phyloP scores from a whole-genome alignment of 2,797 vertebrate species.

The Sorex maritimensis region DNA sequence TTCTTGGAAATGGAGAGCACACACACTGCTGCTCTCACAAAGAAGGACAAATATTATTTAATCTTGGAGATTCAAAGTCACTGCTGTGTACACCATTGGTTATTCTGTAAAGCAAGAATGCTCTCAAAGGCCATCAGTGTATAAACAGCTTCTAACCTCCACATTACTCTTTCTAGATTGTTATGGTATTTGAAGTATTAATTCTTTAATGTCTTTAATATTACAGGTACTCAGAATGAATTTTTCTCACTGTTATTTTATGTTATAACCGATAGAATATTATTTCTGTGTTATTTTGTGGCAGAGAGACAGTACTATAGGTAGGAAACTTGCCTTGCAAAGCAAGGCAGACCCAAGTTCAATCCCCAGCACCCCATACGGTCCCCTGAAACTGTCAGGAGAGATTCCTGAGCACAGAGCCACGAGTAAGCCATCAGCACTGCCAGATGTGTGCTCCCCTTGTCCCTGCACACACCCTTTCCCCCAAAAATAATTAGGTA shows the following conservation, averaged over 20 bases:
- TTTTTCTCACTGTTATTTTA: neutral
- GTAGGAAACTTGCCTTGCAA: too few species aligned
- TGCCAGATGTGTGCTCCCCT: too few species aligned
- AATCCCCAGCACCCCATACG: too few species aligned
- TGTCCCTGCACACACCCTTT: too few species aligned
- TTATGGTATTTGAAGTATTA: constrained; percentile 56
- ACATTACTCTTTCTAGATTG: constrained; percentile 15
- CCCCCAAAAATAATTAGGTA: too few species aligned
- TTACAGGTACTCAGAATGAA: neutral
- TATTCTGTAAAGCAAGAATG: constrained; percentile 65
- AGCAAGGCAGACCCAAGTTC: too few species aligned
- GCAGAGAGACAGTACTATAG: neutral
- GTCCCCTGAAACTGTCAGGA: too few species aligned
- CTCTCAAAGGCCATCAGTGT: neutral
- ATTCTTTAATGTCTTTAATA: constrained; percentile 18
- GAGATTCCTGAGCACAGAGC: too few species aligned
- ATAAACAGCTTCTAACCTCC: neutral
- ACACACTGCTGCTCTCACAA: neutral
- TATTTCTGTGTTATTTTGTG: neutral
- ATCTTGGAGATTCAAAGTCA: constrained; percentile 60
- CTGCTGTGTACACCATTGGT: constrained; percentile 12
- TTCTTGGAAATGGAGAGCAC: neutral
- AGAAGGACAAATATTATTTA: constrained; percentile 64
- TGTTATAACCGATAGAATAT: constrained; percentile 41
- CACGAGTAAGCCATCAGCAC: too few species aligned